Percentiles rank a stretch among this genome's conserved stretches.
These are phyloP conservation scores for Eumeta japonica DNA, from an alignment of 1,140 invertebrate species.

Conservation along the genomic window DNA sequence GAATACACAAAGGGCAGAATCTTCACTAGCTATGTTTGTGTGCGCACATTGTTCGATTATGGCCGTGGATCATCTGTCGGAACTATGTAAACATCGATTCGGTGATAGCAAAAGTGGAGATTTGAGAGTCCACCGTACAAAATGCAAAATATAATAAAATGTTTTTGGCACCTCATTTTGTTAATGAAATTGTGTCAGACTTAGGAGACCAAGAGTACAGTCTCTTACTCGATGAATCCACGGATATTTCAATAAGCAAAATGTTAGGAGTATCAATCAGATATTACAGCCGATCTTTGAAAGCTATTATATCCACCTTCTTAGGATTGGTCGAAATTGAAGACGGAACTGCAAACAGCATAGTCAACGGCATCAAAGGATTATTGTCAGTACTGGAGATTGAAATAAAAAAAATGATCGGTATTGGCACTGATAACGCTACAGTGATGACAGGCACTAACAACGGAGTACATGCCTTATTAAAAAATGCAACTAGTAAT, in stretches of 20 bases:
- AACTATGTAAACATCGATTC: too few relatives aligned
- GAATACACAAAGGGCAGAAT: too few relatives aligned
- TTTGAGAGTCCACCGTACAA: constrained; percentile 26
- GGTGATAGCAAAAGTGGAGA: constrained; percentile 13
- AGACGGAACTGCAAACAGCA: too few relatives aligned
- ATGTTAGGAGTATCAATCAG: constrained; percentile 30
- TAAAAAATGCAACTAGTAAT: constrained; percentile 17
- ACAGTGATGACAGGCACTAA: constrained; percentile 28
- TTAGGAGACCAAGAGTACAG: too few relatives aligned
- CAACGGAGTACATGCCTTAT: too few relatives aligned
- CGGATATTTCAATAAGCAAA: too few relatives aligned
- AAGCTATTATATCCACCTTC: constrained; percentile 21
- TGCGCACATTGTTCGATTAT: too few relatives aligned
- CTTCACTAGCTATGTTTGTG: too few relatives aligned
- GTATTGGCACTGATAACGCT: constrained; percentile 33
- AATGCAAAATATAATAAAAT: constrained; percentile 31
- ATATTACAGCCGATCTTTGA: constrained; percentile 25
- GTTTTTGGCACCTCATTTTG: constrained; percentile 28
- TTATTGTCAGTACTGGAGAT: constrained; percentile 10
- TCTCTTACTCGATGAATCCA: constrained; percentile 51
- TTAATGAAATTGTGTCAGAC: constrained; percentile 17
- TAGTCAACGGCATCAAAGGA: too few relatives aligned
- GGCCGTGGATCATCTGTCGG: constrained; percentile 11
- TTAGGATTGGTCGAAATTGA: too few relatives aligned
- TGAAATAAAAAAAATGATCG: too few relatives aligned